These are phyloP conservation scores for Danio tinwini DNA, from an alignment of 2,797 vertebrate species.

Conservation along the genomic window DNA sequence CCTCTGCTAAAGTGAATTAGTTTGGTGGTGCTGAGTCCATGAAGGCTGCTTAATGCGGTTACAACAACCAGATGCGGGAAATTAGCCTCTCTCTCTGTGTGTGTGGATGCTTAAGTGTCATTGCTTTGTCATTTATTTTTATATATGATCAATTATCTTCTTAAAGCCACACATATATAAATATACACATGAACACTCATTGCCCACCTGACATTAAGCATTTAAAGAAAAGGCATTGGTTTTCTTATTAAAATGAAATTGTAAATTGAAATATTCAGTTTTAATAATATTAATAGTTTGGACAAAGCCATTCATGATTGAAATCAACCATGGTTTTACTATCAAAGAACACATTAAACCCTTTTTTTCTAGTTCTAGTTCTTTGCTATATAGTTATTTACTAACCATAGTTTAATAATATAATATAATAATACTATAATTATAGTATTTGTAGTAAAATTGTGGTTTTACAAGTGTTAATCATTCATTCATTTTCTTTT, in stretches of 20 bases:
- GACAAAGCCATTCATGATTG: neutral
- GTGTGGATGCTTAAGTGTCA: neutral
- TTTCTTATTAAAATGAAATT: neutral
- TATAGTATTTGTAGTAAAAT: too few species aligned
- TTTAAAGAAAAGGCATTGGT: neutral
- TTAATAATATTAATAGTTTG: neutral
- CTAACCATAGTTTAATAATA: too few species aligned
- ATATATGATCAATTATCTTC: neutral
- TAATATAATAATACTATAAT: too few species aligned
- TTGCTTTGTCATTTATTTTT: neutral
- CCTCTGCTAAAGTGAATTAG: constrained; percentile 49
- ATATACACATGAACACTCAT: too few species aligned
- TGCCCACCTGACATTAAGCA: neutral
- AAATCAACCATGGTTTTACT: too few species aligned
- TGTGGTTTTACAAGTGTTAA: too few species aligned
- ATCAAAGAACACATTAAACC: too few species aligned
- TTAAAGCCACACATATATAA: neutral
- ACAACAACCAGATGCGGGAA: constrained; percentile 34
- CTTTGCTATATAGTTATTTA: too few species aligned
- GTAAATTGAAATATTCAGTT: too few species aligned
- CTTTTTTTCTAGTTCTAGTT: too few species aligned
- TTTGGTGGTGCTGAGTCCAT: constrained; percentile 29
- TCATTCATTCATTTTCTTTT: too few species aligned
- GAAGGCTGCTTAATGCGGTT: constrained; percentile 39
- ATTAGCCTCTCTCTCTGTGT: constrained; percentile 16